phyloP scores from a whole-genome alignment of 2,797 vertebrate genomes.

The Myripristis murdjan region DNA sequence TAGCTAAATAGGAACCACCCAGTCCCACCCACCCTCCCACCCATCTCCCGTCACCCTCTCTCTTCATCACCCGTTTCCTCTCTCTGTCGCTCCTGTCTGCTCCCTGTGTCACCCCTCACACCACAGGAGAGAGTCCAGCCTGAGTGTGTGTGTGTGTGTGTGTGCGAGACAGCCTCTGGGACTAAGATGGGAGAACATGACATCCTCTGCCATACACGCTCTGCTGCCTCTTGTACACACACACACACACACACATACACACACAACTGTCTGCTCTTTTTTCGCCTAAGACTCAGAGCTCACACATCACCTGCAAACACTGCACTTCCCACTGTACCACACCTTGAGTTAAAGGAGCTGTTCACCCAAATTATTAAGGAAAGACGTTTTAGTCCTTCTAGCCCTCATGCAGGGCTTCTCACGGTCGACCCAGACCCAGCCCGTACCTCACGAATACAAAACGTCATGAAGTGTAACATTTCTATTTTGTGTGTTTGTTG shows the following conservation, averaged over 20 bases:
- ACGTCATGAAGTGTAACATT: too few relatives aligned
- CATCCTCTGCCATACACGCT: not conserved
- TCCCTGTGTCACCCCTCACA: constrained; percentile 15
- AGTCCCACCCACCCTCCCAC: too few relatives aligned
- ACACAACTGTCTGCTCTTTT: too few relatives aligned
- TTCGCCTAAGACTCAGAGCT: too few relatives aligned
- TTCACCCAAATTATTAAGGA: too few relatives aligned
- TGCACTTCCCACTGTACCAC: constrained; percentile 68
- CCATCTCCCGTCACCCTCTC: constrained; percentile 12
- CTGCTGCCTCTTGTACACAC: not conserved
- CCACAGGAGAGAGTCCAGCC: constrained; percentile 27
- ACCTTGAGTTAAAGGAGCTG: constrained; percentile 87
- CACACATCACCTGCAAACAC: too few relatives aligned
- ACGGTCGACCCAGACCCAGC: too few relatives aligned
- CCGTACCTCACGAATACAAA: too few relatives aligned
- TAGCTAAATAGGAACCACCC: constrained; percentile 66
- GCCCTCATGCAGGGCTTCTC: too few relatives aligned
- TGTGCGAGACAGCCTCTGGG: not conserved
- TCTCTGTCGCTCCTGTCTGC: constrained; percentile 37
- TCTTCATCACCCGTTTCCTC: not conserved
- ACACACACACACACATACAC: not conserved
- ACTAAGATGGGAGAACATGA: not conserved
- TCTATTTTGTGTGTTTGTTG: too few relatives aligned
- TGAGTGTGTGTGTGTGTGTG: constrained; percentile 5
- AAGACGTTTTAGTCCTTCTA: too few relatives aligned